A percentile compares a stretch with the other conserved stretches of the same genome.
phyloP scores from a whole-genome alignment of 2,797 vertebrate species.

The Onychomys torridus region DNA sequence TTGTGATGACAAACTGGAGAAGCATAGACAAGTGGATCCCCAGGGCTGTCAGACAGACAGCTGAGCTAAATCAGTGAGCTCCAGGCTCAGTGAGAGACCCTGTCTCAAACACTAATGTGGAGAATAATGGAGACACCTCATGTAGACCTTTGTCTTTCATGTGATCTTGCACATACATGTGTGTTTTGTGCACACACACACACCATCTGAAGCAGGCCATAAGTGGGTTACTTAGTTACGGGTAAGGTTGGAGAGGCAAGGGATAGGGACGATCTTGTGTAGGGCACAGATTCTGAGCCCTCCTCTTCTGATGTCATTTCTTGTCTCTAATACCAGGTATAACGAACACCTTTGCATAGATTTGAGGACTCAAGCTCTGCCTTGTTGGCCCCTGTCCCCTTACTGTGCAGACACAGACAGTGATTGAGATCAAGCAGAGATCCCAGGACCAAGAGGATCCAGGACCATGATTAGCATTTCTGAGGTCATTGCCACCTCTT shows the following conservation, averaged over 20 bases:
- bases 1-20: not conserved
- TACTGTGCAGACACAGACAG: not conserved
- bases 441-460: too few species aligned
- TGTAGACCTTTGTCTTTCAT: not conserved
- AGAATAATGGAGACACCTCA: not conserved
- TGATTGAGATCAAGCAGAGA: not conserved
- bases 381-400: not conserved
- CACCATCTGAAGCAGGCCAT: not conserved
- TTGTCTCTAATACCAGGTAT: rapidly evolving
- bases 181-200: too few species aligned
- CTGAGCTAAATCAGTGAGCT: not conserved
- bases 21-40: not conserved
- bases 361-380: not conserved
- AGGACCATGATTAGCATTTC: not conserved
- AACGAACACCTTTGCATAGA: too few species aligned
- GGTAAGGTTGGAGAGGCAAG: not conserved
- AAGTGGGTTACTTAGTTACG: not conserved
- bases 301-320: not conserved
- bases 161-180: not conserved
- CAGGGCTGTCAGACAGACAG: not conserved
- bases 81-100: not conserved
- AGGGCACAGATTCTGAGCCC: too few species aligned
- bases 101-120: not conserved
- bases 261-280: not conserved
- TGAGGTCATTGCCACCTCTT: too few species aligned